A percentile compares a stretch with the other conserved stretches of the same genome.
phyloP scores from a whole-genome alignment of 2,797 vertebrate genomes.

The Phoeniculus purpureus region DNA sequence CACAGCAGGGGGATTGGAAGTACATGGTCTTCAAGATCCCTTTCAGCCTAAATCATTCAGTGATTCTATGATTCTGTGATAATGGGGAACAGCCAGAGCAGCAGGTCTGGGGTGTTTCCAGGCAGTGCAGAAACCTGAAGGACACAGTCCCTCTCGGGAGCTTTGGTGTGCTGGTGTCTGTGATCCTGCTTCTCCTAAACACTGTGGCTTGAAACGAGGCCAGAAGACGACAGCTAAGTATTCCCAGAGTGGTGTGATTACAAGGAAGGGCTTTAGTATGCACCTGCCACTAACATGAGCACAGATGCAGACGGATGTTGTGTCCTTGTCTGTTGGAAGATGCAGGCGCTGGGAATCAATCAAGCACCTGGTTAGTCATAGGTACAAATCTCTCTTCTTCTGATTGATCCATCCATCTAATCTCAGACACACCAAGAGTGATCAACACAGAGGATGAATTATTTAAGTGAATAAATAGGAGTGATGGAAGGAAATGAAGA shows the following conservation, averaged over 20 bases:
- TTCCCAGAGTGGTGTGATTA: constrained; percentile 9
- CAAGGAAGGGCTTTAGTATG: constrained; percentile 32
- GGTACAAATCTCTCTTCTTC: constrained; percentile 48
- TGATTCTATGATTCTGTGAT: too few relatives aligned
- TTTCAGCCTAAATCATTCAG: too few relatives aligned
- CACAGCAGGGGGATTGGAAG: too few relatives aligned
- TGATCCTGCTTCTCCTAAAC: neutral
- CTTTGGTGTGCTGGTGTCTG: neutral
- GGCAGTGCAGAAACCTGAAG: neutral
- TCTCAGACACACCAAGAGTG: constrained; percentile 8
- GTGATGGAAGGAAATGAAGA: neutral
- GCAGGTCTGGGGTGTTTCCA: neutral
- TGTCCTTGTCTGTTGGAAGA: constrained; percentile 57
- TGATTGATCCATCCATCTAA: constrained; percentile 46
- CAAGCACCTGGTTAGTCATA: constrained; percentile 42
- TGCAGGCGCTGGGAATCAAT: constrained; percentile 24
- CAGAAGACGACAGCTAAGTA: neutral
- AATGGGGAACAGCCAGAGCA: too few relatives aligned
- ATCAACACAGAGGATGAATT: constrained; percentile 56
- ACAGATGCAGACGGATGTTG: constrained; percentile 27
- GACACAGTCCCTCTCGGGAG: accelerated
- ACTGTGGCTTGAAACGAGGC: neutral
- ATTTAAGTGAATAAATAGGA: constrained; percentile 41
- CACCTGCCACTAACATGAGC: constrained; percentile 2
- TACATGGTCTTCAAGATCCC: too few relatives aligned